A percentile compares a stretch with the other conserved stretches of the same genome.
These are phyloP conservation scores for Drosophila ustulata DNA, from an alignment of 2,888 invertebrate species.

Conservation along the genomic window DNA sequence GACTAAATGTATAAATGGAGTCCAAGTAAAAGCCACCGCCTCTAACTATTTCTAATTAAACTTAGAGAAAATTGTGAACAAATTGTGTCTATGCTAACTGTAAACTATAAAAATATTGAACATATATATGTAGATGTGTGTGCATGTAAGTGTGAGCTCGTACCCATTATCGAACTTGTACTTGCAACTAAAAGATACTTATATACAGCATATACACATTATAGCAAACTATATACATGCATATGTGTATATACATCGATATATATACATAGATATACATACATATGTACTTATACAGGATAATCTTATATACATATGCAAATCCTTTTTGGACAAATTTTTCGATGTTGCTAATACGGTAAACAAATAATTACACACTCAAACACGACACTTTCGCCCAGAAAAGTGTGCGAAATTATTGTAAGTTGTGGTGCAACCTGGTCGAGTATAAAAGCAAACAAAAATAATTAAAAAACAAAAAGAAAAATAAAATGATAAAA, in stretches of 20 bases:
- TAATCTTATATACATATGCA: slow-evolving; percentile 73
- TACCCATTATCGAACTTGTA: slow-evolving; percentile 30
- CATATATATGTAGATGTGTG: slow-evolving; percentile 15
- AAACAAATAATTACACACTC: slow-evolving; percentile 31
- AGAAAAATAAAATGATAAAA: neutral
- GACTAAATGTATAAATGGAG: slow-evolving; percentile 82
- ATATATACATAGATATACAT: slow-evolving; percentile 49
- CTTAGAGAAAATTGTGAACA: slow-evolving; percentile 74
- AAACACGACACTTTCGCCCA: slow-evolving; percentile 14
- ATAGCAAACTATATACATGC: slow-evolving; percentile 44
- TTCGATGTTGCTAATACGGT: slow-evolving; percentile 72
- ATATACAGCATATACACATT: slow-evolving; percentile 68
- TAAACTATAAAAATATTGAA: slow-evolving; percentile 26
- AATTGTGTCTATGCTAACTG: slow-evolving; percentile 74
- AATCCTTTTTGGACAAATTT: slow-evolving; percentile 79
- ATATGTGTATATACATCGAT: slow-evolving; percentile 46
- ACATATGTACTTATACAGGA: slow-evolving; percentile 67
- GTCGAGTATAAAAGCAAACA: slow-evolving; percentile 69
- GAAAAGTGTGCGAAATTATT: slow-evolving; percentile 41
- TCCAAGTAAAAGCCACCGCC: slow-evolving; percentile 84
- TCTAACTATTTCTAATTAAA: slow-evolving; percentile 69
- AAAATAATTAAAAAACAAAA: slow-evolving; percentile 23
- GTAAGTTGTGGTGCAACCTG: slow-evolving; percentile 79
- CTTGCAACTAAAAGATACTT: slow-evolving; percentile 69
- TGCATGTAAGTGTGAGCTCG: slow-evolving; percentile 19